Evolutionary conservation across 92 coral and sea anemone genomes (phyloP), one percentile per base, ranked within the genome.

Genomic region (Siderastrea radians): DNA sequence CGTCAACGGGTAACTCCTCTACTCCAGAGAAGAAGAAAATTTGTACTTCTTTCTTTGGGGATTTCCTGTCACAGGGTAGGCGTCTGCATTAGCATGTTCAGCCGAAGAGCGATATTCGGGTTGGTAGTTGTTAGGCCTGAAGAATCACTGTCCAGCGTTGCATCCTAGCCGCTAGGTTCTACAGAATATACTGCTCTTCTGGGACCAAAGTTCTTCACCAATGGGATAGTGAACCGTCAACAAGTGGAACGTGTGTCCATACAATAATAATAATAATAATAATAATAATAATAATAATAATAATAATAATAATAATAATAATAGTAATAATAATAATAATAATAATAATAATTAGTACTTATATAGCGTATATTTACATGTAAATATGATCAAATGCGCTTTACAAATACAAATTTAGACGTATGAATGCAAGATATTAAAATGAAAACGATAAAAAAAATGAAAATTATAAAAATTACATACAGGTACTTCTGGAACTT

Each of bases 51-150:
- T 26, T 26, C 38, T 26, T 26, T 85, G 13, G 71, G 14, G 49
- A 19, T 59, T 50, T 46, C 72, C 55, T 15, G 67, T 51, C 12
- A 13, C 72, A 80, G 73, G 67, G 46, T 64, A 68, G 19, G 79
- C 92, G 75, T 86, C 89, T 16, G 88, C 93, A 82, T 89, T 91
- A 13, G 74, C 91, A 85, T 89, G 95, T 14, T 86, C 93, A 47
- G 61, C 47, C 3, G 86, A 75, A 47, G 68, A 67, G 9, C 92
- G 85, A 55, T 87, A 90, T 60, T 89, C 83, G 80, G 88, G 88
- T 14, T 84, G 74, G 77, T 78, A 91, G 43, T 82, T 60, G 89
- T 26, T 88, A 87, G 3, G 92, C 87, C 84, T 85, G 89, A 55
- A 91, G 68, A 68, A 78, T 88, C 6, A 88, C 60, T 1, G 90